Conservation (phyloP, 2,113 vertebrate genomes). For the Cochlearius cochlearius region DNA sequence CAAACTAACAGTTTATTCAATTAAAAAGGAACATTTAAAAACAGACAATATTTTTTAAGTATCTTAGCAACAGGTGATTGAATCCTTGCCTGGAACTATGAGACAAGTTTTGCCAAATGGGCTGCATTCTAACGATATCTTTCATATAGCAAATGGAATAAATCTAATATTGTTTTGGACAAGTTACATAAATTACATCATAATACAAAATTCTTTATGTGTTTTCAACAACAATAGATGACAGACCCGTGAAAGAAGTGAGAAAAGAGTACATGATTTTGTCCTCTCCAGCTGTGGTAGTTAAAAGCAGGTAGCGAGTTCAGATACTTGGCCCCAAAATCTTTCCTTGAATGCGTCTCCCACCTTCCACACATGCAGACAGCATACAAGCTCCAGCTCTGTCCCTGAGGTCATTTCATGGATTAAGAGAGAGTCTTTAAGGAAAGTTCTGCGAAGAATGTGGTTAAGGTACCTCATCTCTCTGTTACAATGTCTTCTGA, state of each 20-base stretch:
- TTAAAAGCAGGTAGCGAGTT: background rate
- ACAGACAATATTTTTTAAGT: conserved; percentile 86
- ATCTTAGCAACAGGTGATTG: conserved; percentile 86
- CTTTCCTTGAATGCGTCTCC: background rate
- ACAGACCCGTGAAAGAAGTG: background rate
- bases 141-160: conserved; percentile 80
- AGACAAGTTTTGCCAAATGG: conserved; percentile 74
- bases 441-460: background rate
- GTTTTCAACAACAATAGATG: conserved; percentile 58
- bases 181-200: conserved; percentile 79
- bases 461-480: background rate
- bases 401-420: background rate
- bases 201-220: conserved; percentile 66
- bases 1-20: conserved; percentile 78
- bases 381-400: background rate
- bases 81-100: conserved; percentile 77
- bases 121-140: conserved; percentile 76
- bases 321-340: background rate
- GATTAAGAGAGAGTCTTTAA: background rate
- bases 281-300: background rate
- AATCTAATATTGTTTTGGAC: conserved; percentile 83
- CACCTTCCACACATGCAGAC: background rate
- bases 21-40: conserved; percentile 76
- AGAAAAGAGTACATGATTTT: background rate
- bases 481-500: background rate